Base-by-base conservation (phyloP, 2,113 vertebrate genomes). In the Coreoperca whiteheadi region DNA sequence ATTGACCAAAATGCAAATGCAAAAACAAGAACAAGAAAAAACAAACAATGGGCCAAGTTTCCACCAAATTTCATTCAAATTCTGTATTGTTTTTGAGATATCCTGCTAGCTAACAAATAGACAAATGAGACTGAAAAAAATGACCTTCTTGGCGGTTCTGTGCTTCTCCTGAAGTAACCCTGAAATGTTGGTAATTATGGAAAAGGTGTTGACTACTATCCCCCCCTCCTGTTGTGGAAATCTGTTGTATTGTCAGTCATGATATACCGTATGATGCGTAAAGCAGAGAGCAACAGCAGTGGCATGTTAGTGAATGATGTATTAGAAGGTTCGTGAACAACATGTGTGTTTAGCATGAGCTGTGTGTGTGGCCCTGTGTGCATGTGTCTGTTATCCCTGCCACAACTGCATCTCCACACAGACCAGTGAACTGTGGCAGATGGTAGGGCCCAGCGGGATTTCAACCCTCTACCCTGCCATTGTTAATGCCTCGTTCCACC, bases 401-500 rank as follows among this genome's bases (percentile, higher is more conserved):
- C 78, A 60, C 79, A 82, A 80, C 80, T 60, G 50, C 20, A 21
- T 50, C 81, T 43, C 54, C 48, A 21, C 68, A 54, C 81, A 57
- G 81, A 83, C 76, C 84, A 76, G 74, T 81, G 83, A 80, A 37
- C 77, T 65, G 67, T 59, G 70, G 43, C 81, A 72, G 81, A 90
- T 74, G 79, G 66, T 59, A 30, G 32, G 37, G 43, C 77, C 76
- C 79, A 5, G 51, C 81, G 86, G 86, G 86, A 88, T 86, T 81
- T 81, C 67, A 88, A 91, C 89, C 86, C 84, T 69, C 89, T 84
- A 89, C 91, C 70, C 30, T 20, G 56, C 68, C 73, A 30, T 88
- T 80, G 86, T 82, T 77, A 74, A 79, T 53, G 89, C 73, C 79
- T 73, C 46, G 8, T 78, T 88, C 89, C 72, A 83, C 60, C 83